Percentiles rank a stretch among this genome's conserved stretches.
Evolutionary conservation across 2,888 invertebrate species (phyloP).

Genomic region (Tetranychus piercei): DNA sequence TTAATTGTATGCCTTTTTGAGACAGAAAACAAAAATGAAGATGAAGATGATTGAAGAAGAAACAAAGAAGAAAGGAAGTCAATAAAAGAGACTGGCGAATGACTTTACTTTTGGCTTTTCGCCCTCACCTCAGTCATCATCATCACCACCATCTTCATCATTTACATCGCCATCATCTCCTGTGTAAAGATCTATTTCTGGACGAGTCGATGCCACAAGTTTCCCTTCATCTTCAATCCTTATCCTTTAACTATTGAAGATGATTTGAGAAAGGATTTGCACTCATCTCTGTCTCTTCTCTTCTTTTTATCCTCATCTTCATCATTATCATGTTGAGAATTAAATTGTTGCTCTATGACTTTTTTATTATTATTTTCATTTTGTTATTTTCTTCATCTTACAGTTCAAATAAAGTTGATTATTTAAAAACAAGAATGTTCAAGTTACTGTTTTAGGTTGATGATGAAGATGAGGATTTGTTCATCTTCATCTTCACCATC

Average conservation of each 20-base stretch:
- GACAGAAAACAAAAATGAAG: background rate
- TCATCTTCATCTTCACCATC: background rate
- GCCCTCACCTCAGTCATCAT: background rate
- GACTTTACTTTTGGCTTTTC: background rate
- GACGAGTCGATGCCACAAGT: background rate
- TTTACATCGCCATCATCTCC: background rate
- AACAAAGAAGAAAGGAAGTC: background rate
- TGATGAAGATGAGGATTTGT: background rate
- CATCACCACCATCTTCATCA: background rate
- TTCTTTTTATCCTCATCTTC: background rate
- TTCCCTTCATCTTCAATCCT: background rate
- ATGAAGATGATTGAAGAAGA: background rate
- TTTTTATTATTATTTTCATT: background rate
- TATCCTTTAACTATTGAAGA: no score
- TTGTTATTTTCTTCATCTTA: background rate
- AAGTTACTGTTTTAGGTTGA: background rate
- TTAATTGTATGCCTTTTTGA: no score
- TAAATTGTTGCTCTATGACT: background rate
- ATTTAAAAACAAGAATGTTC: background rate
- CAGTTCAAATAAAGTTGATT: background rate
- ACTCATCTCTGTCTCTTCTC: background rate
- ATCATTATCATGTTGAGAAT: background rate
- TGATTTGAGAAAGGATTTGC: background rate
- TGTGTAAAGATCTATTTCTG: background rate
- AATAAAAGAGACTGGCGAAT: conserved; percentile 1